Base-by-base conservation (phyloP, 2,888 invertebrate genomes). In the Dione vanillae region DNA sequence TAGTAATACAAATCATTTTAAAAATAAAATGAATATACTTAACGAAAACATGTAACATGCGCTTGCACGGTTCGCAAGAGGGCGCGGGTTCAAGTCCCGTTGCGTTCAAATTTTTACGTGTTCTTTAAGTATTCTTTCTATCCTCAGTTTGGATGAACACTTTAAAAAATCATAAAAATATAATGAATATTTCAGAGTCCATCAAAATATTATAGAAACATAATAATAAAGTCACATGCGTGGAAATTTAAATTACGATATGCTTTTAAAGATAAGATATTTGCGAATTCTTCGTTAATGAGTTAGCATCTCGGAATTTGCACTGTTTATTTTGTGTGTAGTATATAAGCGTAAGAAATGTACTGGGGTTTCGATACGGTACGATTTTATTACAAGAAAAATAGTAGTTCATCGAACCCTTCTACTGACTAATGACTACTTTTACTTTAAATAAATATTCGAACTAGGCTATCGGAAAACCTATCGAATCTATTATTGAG, bases 201-300 rank as follows among this genome's bases (percentile, higher is more conserved):
- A 54, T n/a, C 2, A 37, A 35, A 54, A 54, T n/a, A 54, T n/a
- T 35, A 41, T 41, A 16, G 3, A 47, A 35, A 16, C 9, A 37
- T 9, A 40, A 47, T 5, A 14, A 20, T 37, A 49, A 49, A 35
- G 19, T 40, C 14, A 20, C 37, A 40, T 16, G 49, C 19, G 35
- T 41, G 19, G n/a, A 65, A 37, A 66, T 61, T 67, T 61, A 52
- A 72, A 16, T 69, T 65, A 16, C 14, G 40, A 61, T 58, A 61
- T 54, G 59, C 47, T 70, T 73, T 75, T 67, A 73, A 71, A 78
- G 77, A 83, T 81, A 81, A 79, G 74, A 74, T 79, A 80, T 78
- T 75, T 77, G 77, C 74, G 76, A 71, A 79, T 78, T 79, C 71
- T 78, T 80, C 73, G 76, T 78, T 78, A 80, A 79, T 79, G 75